These are phyloP conservation scores for Dryomyza anilis DNA, from an alignment of 2,888 invertebrate genomes.

Conservation along the genomic window DNA sequence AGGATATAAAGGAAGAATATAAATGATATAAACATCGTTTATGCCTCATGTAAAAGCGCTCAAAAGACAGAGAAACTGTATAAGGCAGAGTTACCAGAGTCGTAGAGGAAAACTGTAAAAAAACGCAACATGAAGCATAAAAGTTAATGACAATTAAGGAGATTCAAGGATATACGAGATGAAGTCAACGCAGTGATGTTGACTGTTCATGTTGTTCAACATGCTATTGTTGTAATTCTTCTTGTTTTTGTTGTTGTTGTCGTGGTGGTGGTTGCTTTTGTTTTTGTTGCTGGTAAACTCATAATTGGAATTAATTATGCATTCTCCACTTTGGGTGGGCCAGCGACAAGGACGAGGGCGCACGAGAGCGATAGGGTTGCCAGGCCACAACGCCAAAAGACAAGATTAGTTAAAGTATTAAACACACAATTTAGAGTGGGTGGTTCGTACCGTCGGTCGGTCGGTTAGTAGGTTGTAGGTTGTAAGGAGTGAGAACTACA, in stretches of 20 bases:
- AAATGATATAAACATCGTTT: too few species aligned
- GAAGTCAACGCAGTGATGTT: neutral
- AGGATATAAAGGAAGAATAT: too few species aligned
- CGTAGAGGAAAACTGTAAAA: too few species aligned
- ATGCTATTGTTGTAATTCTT: conserved; percentile 13
- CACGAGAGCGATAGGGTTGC: neutral
- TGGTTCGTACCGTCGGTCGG: too few species aligned
- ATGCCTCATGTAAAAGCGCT: too few species aligned
- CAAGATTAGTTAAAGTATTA: conserved; percentile 23
- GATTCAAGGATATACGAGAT: too few species aligned
- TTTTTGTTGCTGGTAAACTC: conserved; percentile 49
- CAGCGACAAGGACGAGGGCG: conserved; percentile 41
- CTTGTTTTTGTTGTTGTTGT: conserved; percentile 50
- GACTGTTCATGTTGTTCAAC: conserved; percentile 2
- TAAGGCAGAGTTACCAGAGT: too few species aligned
- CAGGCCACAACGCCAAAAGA: neutral
- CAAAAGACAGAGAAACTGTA: too few species aligned
- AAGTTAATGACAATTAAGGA: conserved; percentile 24
- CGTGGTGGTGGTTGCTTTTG: neutral
- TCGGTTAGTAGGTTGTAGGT: too few species aligned
- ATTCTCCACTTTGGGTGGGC: conserved; percentile 61
- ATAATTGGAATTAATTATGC: conserved; percentile 63
- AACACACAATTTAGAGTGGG: conserved; percentile 23
- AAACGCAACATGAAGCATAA: conserved; percentile 10
- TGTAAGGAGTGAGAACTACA: too few species aligned